phyloP scores from a whole-genome alignment of 2,113 vertebrate genomes.

The Coreoperca whiteheadi region DNA sequence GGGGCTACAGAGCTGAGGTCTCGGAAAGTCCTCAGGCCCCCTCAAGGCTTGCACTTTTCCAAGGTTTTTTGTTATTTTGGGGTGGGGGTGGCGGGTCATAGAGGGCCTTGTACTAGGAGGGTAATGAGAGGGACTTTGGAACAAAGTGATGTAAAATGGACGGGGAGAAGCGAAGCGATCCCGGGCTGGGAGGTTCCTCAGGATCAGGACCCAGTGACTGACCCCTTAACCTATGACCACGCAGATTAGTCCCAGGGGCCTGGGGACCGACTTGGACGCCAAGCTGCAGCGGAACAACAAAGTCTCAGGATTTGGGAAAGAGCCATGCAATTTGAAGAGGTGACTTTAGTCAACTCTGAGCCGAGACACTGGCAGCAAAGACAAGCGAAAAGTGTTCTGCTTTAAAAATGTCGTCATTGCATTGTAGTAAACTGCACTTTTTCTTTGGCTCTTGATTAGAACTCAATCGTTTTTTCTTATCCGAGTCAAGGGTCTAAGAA shows the following conservation, averaged over 20 bases:
- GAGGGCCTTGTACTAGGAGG: constrained; percentile 12
- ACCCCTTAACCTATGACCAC: constrained; percentile 69
- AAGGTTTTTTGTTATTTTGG: constrained; percentile 21
- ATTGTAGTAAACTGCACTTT: background rate
- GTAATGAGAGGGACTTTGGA: constrained; percentile 69
- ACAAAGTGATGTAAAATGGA: constrained; percentile 59
- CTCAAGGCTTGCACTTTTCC: constrained; percentile 43
- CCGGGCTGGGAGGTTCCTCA: constrained; percentile 51
- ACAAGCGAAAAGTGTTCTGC: background rate
- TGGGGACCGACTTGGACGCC: constrained; percentile 13
- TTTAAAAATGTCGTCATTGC: background rate
- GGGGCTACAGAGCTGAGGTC: constrained; percentile 42
- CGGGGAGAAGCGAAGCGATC: constrained; percentile 49
- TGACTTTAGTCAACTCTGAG: background rate
- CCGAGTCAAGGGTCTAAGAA: background rate
- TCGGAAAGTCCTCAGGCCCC: constrained; percentile 50
- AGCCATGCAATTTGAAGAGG: background rate
- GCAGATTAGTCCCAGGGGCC: constrained; percentile 76
- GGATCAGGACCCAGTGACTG: constrained; percentile 68
- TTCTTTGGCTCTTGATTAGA: background rate
- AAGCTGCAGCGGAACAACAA: background rate
- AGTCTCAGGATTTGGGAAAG: background rate
- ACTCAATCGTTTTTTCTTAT: background rate
- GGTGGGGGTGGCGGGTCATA: background rate
- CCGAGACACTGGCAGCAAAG: background rate